These are phyloP conservation scores for Nomada ruficornis DNA, from an alignment of 2,888 invertebrate species.

Conservation along the genomic window DNA sequence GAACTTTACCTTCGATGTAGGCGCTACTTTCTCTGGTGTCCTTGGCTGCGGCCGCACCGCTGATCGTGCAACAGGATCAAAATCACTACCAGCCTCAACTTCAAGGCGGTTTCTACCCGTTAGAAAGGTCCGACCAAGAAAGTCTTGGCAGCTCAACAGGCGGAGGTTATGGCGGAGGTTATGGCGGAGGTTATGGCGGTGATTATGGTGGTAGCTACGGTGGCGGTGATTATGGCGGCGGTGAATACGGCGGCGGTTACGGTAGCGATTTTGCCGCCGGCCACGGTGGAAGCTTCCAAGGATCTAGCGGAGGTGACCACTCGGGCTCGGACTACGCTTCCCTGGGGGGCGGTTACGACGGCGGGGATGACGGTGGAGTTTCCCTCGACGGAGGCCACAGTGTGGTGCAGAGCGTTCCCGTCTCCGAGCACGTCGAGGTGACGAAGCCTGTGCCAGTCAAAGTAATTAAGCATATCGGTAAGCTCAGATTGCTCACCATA, in stretches of 20 bases:
- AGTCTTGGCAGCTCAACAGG: constrained; percentile 73
- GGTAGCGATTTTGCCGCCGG: constrained; percentile 51
- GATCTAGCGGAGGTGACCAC: constrained; percentile 57
- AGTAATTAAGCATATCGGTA: constrained; percentile 88
- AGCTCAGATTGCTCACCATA: constrained; percentile 32
- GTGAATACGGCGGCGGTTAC: constrained; percentile 48
- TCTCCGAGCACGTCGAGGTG: constrained; percentile 89
- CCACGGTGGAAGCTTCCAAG: constrained; percentile 59
- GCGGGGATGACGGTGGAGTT: constrained; percentile 77
- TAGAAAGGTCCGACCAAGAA: constrained; percentile 80
- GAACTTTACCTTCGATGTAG: constrained; percentile 68
- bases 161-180: constrained; percentile 58
- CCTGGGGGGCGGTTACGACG: constrained; percentile 59
- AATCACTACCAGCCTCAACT: constrained; percentile 70
- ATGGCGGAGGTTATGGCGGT: constrained; percentile 23
- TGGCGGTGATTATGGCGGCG: constrained; percentile 56
- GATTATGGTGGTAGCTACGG: constrained; percentile 51
- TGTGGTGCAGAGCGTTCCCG: constrained; percentile 85
- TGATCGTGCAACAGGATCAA: constrained; percentile 72
- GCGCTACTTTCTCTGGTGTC: constrained; percentile 75
- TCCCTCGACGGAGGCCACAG: constrained; percentile 77
- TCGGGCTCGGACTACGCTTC: constrained; percentile 66
- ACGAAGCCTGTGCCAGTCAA: constrained; percentile 89
- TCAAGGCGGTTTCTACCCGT: constrained; percentile 57
- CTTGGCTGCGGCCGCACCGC: constrained; percentile 74